These are phyloP conservation scores for Drosophila nannoptera DNA, from an alignment of 1,140 invertebrate genomes.

Conservation along the genomic window DNA sequence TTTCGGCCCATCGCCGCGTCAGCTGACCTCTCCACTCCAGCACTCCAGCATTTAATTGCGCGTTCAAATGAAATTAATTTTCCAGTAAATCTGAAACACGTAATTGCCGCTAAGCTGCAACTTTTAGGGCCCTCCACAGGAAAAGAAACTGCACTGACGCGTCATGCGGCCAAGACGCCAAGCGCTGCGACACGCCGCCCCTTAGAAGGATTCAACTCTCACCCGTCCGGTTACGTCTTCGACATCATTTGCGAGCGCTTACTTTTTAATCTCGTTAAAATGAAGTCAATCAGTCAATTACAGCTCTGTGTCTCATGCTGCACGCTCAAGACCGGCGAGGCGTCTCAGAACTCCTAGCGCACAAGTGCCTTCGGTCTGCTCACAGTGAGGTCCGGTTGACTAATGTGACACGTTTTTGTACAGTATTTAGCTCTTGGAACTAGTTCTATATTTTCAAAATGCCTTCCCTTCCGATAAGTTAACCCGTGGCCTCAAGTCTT, in stretches of 20 bases:
- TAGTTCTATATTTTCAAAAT: too few relatives aligned
- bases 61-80: constrained; percentile 75
- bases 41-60: constrained; percentile 66
- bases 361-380: not conserved
- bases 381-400: not conserved
- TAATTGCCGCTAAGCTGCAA: constrained; percentile 35
- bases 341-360: not conserved
- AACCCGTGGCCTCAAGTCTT: too few relatives aligned
- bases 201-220: too few relatives aligned
- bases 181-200: not conserved
- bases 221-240: not conserved
- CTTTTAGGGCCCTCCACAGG: constrained; percentile 2
- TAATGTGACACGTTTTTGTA: too few relatives aligned
- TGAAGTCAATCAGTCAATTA: constrained; percentile 63
- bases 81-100: constrained; percentile 45
- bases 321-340: not conserved
- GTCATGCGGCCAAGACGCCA: not conserved
- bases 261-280: constrained; percentile 55
- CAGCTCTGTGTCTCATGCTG: not conserved
- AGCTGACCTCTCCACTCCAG: constrained; percentile 48
- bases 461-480: too few relatives aligned
- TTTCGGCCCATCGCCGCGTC: constrained; percentile 3
- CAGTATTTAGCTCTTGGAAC: too few relatives aligned
- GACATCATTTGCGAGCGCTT: constrained; percentile 30
- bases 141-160: constrained; percentile 10